These are phyloP conservation scores for Arctocebus calabarensis DNA, from an alignment of 2,797 vertebrate species.

Conservation along the genomic window DNA sequence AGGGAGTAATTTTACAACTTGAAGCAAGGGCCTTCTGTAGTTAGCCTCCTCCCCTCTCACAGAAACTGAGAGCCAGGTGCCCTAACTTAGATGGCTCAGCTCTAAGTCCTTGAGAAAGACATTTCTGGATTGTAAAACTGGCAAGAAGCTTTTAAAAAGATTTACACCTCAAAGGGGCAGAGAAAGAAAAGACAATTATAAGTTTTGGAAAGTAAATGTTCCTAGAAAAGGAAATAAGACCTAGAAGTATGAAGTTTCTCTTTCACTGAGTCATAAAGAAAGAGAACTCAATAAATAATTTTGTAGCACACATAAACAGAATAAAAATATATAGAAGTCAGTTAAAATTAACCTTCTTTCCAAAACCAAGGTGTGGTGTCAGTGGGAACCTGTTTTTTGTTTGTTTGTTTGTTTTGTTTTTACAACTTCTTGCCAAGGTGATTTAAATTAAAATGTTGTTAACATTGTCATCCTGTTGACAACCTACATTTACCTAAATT, in stretches of 20 bases:
- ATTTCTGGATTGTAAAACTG: background rate
- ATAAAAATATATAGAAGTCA: background rate
- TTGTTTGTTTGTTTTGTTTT: background rate
- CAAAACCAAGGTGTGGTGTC: background rate
- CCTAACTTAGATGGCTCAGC: background rate
- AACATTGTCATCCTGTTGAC: background rate
- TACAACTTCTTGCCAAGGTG: background rate
- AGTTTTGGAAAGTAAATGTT: background rate
- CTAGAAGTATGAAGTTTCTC: background rate
- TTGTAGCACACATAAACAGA: background rate
- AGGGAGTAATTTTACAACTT: background rate
- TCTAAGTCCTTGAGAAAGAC: background rate
- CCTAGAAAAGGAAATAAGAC: background rate
- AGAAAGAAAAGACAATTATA: background rate
- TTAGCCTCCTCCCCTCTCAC: background rate
- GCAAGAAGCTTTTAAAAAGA: background rate
- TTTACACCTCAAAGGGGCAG: background rate
- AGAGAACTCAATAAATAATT: background rate
- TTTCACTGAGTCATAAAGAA: background rate
- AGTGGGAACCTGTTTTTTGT: background rate
- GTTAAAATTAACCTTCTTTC: background rate
- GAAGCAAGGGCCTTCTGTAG: background rate
- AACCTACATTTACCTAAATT: constrained; percentile 24
- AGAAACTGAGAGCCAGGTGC: background rate
- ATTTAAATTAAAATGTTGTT: background rate